Evolutionary conservation across 2,797 vertebrate genomes (phyloP).

Genomic region (Zenarchopterus dispar): DNA sequence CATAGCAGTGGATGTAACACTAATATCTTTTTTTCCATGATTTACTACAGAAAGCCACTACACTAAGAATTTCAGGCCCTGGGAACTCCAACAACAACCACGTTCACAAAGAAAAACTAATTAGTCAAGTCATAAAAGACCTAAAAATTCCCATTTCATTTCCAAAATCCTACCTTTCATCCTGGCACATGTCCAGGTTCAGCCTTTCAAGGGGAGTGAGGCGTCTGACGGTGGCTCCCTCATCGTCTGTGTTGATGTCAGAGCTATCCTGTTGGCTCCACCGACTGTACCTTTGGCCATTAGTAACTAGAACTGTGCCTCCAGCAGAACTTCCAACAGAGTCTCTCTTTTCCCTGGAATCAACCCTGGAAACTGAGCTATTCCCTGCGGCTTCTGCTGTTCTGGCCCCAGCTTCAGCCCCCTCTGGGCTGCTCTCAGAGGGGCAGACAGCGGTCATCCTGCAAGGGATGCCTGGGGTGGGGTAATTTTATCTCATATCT

Average conservation of each 20-base stretch:
- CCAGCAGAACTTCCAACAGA: slow-evolving; percentile 52
- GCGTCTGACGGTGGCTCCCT: slow-evolving; percentile 78
- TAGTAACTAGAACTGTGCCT: slow-evolving; percentile 48
- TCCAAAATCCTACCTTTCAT: slow-evolving; percentile 79
- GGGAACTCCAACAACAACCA: too few relatives aligned
- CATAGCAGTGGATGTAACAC: slow-evolving; percentile 16
- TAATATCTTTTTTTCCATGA: background rate
- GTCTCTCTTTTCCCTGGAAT: slow-evolving; percentile 48
- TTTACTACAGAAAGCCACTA: background rate
- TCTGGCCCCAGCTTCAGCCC: slow-evolving; percentile 50
- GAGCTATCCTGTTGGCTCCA: slow-evolving; percentile 88
- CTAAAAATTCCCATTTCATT: background rate
- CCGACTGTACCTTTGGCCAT: slow-evolving; percentile 74
- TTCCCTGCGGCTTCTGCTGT: slow-evolving; percentile 49
- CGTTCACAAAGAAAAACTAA: too few relatives aligned
- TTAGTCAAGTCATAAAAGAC: too few relatives aligned
- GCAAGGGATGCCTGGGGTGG: slow-evolving; percentile 59
- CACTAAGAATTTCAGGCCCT: background rate
- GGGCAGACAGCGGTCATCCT: slow-evolving; percentile 91
- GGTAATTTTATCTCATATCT: slow-evolving; percentile 69
- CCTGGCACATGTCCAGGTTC: slow-evolving; percentile 93
- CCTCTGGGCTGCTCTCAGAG: slow-evolving; percentile 79
- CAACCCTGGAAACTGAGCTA: slow-evolving; percentile 53
- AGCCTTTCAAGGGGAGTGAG: slow-evolving; percentile 92
- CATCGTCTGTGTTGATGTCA: slow-evolving; percentile 86